phyloP scores from a whole-genome alignment of 2,888 invertebrate species.

The Psococerastis gibbosa region DNA sequence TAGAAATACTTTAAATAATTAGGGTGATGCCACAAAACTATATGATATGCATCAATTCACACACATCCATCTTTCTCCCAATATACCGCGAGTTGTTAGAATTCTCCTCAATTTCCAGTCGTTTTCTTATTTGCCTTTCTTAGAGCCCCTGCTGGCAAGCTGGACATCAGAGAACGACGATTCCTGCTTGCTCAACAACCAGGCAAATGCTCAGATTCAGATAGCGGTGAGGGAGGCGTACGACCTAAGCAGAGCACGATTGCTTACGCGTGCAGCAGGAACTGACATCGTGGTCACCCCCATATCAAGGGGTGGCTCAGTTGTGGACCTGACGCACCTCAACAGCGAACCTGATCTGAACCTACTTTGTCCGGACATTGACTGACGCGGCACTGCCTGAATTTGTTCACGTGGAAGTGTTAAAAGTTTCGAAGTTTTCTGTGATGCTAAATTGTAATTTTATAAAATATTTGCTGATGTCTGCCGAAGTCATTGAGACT shows the following conservation, averaged over 20 bases:
- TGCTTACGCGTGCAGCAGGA: conserved; percentile 24
- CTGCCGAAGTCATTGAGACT: too few relatives aligned
- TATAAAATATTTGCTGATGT: too few relatives aligned
- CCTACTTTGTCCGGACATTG: conserved; percentile 6
- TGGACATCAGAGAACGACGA: not conserved
- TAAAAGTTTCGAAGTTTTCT: too few relatives aligned
- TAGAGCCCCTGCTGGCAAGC: not conserved
- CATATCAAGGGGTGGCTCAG: conserved; percentile 17
- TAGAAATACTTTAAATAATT: too few relatives aligned
- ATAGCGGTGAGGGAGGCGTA: conserved; percentile 20
- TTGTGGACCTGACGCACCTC: not conserved
- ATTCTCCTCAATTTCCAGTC: too few relatives aligned
- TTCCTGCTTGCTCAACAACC: not conserved
- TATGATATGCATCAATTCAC: too few relatives aligned
- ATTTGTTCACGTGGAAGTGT: too few relatives aligned
- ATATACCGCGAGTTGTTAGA: too few relatives aligned
- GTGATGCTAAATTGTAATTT: too few relatives aligned
- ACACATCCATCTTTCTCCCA: too few relatives aligned
- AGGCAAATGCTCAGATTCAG: conserved; percentile 20
- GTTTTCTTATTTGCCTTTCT: not conserved
- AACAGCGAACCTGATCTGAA: conserved; percentile 4
- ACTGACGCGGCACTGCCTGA: not conserved
- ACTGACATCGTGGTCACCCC: conserved; percentile 28
- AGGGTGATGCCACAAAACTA: too few relatives aligned
- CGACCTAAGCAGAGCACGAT: conserved; percentile 16